Percentiles rank a stretch among this genome's conserved stretches.
Conservation (phyloP, 2,797 vertebrate genomes). For the Xenopus petersii region DNA sequence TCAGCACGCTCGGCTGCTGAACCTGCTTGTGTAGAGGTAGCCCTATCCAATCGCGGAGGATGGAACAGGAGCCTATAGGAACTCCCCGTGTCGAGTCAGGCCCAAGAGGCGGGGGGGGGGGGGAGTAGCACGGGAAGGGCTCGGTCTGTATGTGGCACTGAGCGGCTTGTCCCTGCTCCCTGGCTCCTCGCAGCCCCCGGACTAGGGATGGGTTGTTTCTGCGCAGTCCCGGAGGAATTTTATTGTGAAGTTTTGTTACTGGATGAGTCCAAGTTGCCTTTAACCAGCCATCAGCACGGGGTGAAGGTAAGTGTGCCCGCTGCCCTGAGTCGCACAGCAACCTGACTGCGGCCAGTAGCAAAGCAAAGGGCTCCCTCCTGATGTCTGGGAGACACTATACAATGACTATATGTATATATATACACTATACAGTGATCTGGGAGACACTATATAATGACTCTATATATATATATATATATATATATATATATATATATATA, state of each 20-base stretch:
- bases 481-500: too few relatives aligned
- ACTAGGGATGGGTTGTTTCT: constrained; percentile 80
- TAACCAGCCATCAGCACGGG: constrained; percentile 80
- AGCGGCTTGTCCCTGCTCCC: constrained; percentile 9
- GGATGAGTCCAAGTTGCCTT: constrained; percentile 80
- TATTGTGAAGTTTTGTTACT: constrained; percentile 86
- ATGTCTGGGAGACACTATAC: too few relatives aligned
- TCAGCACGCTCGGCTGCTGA: neutral
- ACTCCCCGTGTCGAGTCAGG: too few relatives aligned
- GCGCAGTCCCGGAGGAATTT: constrained; percentile 80
- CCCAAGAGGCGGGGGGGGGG: too few relatives aligned
- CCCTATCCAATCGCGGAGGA: constrained; percentile 9
- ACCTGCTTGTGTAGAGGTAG: too few relatives aligned
- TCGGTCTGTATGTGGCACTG: neutral
- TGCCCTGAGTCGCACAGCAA: constrained; percentile 17
- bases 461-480: too few relatives aligned
- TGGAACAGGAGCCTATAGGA: neutral
- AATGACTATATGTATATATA: too few relatives aligned
- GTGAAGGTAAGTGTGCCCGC: constrained; percentile 72
- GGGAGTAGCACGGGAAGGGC: constrained; percentile 2
- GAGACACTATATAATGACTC: too few relatives aligned
- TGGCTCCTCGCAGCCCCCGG: neutral
- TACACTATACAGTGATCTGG: too few relatives aligned
- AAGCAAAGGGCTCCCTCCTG: too few relatives aligned
- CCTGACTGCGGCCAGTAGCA: too few relatives aligned